phyloP scores from a whole-genome alignment of 2,797 vertebrate species.

The Micrastur ruficollis region DNA sequence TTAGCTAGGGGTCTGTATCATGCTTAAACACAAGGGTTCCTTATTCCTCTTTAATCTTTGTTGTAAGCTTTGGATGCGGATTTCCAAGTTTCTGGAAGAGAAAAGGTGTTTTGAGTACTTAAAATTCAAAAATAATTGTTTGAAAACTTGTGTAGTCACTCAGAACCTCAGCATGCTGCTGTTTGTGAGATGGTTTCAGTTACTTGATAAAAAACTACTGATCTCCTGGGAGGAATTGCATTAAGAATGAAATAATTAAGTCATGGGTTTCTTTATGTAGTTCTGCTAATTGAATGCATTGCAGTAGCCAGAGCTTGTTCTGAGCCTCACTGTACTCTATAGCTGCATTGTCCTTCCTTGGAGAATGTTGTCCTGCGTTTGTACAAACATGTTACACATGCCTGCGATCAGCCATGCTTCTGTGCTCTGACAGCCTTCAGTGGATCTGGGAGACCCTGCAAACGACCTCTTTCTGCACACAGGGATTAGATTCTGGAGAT shows the following conservation, averaged over 20 bases:
- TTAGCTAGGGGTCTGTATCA: neutral
- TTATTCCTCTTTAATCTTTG: neutral
- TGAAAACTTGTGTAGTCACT: neutral
- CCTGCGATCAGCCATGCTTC: neutral
- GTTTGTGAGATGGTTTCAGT: neutral
- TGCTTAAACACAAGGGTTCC: neutral
- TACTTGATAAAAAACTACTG: neutral
- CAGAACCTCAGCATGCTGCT: neutral
- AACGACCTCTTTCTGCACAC: neutral
- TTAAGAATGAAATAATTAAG: neutral
- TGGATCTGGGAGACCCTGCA: neutral
- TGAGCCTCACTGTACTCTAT: neutral
- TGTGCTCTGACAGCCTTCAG: neutral
- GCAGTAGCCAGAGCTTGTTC: neutral
- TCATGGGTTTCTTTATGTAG: neutral
- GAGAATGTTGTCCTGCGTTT: neutral
- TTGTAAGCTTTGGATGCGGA: neutral
- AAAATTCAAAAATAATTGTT: neutral
- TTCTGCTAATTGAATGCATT: neutral
- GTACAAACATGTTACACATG: fast-evolving
- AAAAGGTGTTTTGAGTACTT: neutral
- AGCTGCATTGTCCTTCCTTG: neutral
- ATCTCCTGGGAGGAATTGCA: neutral
- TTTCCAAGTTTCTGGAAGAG: neutral
- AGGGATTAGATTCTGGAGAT: neutral